A percentile compares a stretch with the other conserved stretches of the same genome.
Conservation (phyloP, 92 coral and sea anemone genomes). For the Parazoanthus swiftii region DNA sequence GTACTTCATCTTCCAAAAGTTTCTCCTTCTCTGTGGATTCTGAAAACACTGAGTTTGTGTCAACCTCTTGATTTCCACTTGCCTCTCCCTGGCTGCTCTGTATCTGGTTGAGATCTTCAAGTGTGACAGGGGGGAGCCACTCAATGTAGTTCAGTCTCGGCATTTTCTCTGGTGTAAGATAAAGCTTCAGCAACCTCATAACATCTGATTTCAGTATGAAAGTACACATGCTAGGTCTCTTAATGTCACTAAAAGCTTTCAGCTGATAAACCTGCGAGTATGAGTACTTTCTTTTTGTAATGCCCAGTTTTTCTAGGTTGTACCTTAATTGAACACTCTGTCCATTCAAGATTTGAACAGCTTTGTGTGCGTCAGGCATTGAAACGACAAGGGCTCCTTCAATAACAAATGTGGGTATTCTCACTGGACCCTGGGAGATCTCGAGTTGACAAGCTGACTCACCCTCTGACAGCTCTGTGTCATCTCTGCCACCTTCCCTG, state of each 20-base stretch:
- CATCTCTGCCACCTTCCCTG: conserved; percentile 20
- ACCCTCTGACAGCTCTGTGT: background rate
- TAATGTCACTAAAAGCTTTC: conserved; percentile 67
- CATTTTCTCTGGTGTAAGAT: conserved; percentile 63
- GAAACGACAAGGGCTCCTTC: conserved; percentile 73
- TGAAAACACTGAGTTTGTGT: background rate
- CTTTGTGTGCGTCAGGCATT: conserved; percentile 83
- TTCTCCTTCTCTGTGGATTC: conserved; percentile 22
- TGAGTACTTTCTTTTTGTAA: conserved; percentile 64
- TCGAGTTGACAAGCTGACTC: conserved; percentile 6
- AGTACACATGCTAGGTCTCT: conserved; percentile 83
- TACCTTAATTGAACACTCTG: conserved; percentile 84
- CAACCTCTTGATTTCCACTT: background rate
- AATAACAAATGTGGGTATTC: conserved; percentile 63
- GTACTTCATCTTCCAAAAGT: conserved; percentile 4
- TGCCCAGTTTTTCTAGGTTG: conserved; percentile 74
- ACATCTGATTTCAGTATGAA: conserved; percentile 73
- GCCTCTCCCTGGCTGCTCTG: conserved; percentile 9
- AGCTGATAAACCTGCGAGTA: conserved; percentile 77
- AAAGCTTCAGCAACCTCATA: conserved; percentile 65
- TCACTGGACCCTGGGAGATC: conserved; percentile 29
- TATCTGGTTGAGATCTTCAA: conserved; percentile 49
- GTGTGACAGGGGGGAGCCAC: conserved; percentile 62
- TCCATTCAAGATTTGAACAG: conserved; percentile 79
- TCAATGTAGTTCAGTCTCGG: conserved; percentile 58